Percentiles rank a stretch among this genome's conserved stretches.
Evolutionary conservation across 2,888 invertebrate species (phyloP).

Genomic region (Acanthococcus lagerstroemiae): DNA sequence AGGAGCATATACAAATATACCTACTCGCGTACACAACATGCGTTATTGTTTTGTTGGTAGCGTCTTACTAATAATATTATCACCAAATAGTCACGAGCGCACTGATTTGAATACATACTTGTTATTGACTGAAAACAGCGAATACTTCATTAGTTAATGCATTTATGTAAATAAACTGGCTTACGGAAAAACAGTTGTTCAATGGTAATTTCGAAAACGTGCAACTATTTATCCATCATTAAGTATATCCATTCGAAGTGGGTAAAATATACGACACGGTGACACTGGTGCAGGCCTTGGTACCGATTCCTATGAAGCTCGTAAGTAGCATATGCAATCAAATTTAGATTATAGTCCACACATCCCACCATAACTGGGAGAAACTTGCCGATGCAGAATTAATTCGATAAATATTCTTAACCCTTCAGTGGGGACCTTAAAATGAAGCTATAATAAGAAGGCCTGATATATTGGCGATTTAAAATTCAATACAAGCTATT

Average conservation of each 20-base stretch:
- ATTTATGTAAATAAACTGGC: not conserved
- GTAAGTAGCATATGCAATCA: too few species aligned
- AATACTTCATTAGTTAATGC: not conserved
- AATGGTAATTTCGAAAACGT: not conserved
- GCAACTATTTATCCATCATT: not conserved
- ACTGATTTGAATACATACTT: not conserved
- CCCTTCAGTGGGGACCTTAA: too few species aligned
- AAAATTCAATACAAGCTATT: too few species aligned
- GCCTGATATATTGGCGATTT: too few species aligned
- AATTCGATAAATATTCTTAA: constrained; percentile 2
- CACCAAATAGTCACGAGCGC: not conserved
- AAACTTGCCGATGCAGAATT: not conserved
- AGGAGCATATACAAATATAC: not conserved
- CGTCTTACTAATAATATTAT: not conserved
- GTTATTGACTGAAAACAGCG: not conserved
- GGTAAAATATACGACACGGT: too few species aligned
- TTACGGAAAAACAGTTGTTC: not conserved
- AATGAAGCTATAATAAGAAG: too few species aligned
- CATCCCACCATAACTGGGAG: not conserved
- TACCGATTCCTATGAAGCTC: too few species aligned
- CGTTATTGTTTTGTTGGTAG: not conserved
- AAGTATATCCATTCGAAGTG: too few species aligned
- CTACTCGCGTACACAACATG: not conserved
- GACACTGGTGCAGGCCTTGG: too few species aligned
- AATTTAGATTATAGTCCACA: too few species aligned